phyloP scores from a whole-genome alignment of 2,797 vertebrate species.

The Luscinia luscinia region DNA sequence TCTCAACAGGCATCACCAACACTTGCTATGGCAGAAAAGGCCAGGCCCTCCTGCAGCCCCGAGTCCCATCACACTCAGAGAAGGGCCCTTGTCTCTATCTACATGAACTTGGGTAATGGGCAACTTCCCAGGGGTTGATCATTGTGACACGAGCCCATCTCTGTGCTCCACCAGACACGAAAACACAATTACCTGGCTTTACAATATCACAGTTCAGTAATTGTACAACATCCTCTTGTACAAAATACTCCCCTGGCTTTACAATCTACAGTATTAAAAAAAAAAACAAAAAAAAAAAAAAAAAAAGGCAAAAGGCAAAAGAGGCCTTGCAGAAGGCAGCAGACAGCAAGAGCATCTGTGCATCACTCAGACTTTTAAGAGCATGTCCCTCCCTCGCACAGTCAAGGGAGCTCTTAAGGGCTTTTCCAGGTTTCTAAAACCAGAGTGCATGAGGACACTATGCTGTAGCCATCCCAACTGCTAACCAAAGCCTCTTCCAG shows the following conservation, averaged over 20 bases:
- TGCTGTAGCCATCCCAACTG: background rate
- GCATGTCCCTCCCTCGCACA: no score
- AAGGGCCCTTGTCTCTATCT: background rate
- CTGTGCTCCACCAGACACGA: background rate
- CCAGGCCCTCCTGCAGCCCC: background rate
- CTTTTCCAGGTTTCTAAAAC: background rate
- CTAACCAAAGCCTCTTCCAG: background rate
- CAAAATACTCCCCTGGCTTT: background rate
- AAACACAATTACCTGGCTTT: background rate
- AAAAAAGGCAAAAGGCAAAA: background rate
- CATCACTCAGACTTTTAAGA: no score
- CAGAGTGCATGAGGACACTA: background rate
- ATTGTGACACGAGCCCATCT: background rate
- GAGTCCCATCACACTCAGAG: background rate
- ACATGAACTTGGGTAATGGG: background rate
- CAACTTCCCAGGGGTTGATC: background rate
- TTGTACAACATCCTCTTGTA: background rate
- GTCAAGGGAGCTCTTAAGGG: background rate
- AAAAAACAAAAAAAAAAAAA: background rate
- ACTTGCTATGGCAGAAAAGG: background rate
- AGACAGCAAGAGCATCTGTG: background rate
- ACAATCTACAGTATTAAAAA: background rate
- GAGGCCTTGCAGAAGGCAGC: background rate
- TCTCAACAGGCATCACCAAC: background rate
- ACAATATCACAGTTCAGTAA: background rate